Percentiles rank a stretch among this genome's conserved stretches.
These are phyloP conservation scores for Scomberomorus guttatus DNA, from an alignment of 2,797 vertebrate species.

Conservation along the genomic window DNA sequence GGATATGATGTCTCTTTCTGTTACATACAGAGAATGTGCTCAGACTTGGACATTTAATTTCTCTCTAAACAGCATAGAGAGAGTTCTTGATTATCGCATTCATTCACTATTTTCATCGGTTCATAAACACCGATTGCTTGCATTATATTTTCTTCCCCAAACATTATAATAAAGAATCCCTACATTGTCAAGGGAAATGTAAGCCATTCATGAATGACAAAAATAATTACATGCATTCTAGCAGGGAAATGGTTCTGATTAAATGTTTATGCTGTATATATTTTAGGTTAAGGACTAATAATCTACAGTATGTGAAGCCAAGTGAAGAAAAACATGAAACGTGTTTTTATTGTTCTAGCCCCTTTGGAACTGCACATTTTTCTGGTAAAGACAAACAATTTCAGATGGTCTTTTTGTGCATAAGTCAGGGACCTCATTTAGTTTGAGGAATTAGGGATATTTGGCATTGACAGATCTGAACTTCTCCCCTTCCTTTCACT, in stretches of 20 bases:
- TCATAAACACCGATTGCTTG: constrained; percentile 55
- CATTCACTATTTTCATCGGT: constrained; percentile 46
- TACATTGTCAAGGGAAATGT: constrained; percentile 35
- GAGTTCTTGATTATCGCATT: constrained; percentile 34
- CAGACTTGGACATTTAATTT: constrained; percentile 49
- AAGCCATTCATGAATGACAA: constrained; percentile 44
- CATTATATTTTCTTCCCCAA: constrained; percentile 28
- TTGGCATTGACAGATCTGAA: constrained; percentile 68
- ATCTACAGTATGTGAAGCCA: constrained; percentile 39
- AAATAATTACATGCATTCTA: constrained; percentile 55
- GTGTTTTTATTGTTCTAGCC: constrained; percentile 11
- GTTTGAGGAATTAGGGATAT: constrained; percentile 55
- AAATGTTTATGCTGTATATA: constrained; percentile 33
- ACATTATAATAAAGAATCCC: constrained; percentile 37
- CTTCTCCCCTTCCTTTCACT: constrained; percentile 39
- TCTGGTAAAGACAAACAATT: constrained; percentile 49
- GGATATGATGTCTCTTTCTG: constrained; percentile 35
- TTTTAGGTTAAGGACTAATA: constrained; percentile 45
- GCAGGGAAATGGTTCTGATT: constrained; percentile 45
- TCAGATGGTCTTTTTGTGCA: constrained; percentile 27
- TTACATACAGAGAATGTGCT: constrained; percentile 30
- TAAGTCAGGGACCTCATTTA: constrained; percentile 55
- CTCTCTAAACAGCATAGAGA: constrained; percentile 23
- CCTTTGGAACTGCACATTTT: constrained; percentile 15
- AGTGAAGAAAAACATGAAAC: constrained; percentile 41